Base-by-base conservation (phyloP, 2,888 invertebrate genomes). In the Nomada goodeniana region DNA sequence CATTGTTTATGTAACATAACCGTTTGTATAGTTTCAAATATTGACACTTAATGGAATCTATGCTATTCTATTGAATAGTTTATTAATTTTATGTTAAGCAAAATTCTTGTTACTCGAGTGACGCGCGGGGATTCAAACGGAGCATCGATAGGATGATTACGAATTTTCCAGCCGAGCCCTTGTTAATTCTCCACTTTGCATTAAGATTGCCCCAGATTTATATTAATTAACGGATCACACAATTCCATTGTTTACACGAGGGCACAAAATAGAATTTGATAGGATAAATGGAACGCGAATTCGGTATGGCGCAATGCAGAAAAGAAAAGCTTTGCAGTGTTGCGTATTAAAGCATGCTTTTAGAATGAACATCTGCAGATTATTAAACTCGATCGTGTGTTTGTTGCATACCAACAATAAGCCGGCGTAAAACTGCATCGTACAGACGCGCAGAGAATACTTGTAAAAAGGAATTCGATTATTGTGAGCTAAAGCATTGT, bases 261-360 rank as follows among this genome's bases (percentile, higher is more conserved):
- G 36, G 10, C n/a, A 15, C 15, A 13, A n/a, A n/a, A 76, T 55
- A 36, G 23, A 26, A 44, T 36, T 52, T 47, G 44, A 52, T 47
- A 57, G 1, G 15, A 53, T 5, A 36, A 63, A 15, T 20, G 7
- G 20, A 42, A 11, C 18, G 5, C 11, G 7, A 60, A 29, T 57
- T 61, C 1, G 53, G 2, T 70, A 61, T 50, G 74, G 60, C 15
- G 18, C 11, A n/a, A 9, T n/a, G 0, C 0, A 23, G 2, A 13
- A 2, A 23, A 18, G 13, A n/a, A 60, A 65, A 47, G 18, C 18
- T 29, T 64, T n/a, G 23, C 7, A 0, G 10, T 23, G 29, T 15
- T 42, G 55, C 18, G 70, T 77, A 65, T 79, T 76, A 47, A 52
- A 50, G 47, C 1, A 53, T 61, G 67, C 55, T 72, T 77, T 67